Conservation (phyloP, 2,113 vertebrate species). For the Phalacrocorax brasilianus region DNA sequence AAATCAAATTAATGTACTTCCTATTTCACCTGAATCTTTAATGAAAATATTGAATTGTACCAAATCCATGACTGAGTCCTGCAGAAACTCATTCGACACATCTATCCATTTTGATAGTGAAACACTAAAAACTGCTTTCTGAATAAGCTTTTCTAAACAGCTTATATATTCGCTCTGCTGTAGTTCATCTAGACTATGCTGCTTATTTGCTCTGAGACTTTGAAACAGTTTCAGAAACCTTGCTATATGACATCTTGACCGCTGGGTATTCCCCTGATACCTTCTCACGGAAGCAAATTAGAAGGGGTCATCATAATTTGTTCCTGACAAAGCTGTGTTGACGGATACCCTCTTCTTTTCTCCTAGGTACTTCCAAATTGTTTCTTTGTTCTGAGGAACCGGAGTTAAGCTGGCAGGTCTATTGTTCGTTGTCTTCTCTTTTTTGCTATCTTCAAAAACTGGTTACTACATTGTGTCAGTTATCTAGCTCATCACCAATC, state of each 20-base stretch:
- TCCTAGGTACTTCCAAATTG: background rate
- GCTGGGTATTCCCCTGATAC: background rate
- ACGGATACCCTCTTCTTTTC: background rate
- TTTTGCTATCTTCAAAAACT: background rate
- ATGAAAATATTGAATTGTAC: slow-evolving; percentile 14
- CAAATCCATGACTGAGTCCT: background rate
- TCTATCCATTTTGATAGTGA: background rate
- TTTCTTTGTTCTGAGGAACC: slow-evolving; percentile 8
- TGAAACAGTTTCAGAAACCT: background rate
- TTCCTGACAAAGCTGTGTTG: slow-evolving; percentile 6
- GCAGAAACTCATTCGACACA: background rate
- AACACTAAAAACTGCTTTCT: background rate
- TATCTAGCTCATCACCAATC: background rate
- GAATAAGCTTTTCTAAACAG: background rate
- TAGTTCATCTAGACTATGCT: background rate
- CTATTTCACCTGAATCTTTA: background rate
- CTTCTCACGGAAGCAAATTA: background rate
- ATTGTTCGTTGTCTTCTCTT: background rate
- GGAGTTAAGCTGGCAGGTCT: background rate
- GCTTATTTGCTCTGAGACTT: background rate
- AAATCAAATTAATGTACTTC: background rate
- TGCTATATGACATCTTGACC: background rate
- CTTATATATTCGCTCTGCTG: background rate
- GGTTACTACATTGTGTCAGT: background rate
- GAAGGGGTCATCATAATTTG: background rate